phyloP scores from a whole-genome alignment of 2,888 invertebrate genomes.

The Synanthedon formicaeformis region DNA sequence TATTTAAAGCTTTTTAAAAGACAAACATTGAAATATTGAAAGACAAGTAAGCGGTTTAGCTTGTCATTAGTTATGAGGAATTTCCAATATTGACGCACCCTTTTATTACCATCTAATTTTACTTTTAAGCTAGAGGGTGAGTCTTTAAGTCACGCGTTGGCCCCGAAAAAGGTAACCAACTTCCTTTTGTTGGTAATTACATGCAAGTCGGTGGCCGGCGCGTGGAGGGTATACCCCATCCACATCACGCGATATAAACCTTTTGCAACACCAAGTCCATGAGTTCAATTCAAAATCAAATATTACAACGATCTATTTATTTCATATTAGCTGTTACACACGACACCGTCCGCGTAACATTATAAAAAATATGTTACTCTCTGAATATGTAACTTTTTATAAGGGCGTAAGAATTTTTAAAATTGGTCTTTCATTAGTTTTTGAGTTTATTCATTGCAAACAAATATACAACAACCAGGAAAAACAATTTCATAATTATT shows the following conservation, averaged over 20 bases:
- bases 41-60: slow-evolving; percentile 10
- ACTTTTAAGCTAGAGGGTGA: slow-evolving; percentile 34
- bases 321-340: neutral
- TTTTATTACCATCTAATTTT: slow-evolving; percentile 46
- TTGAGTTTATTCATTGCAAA: too few relatives aligned
- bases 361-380: too few relatives aligned
- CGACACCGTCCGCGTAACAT: too few relatives aligned
- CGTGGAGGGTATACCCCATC: slow-evolving; percentile 34
- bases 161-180: slow-evolving; percentile 49
- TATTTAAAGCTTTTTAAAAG: too few relatives aligned
- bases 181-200: slow-evolving; percentile 55
- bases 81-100: slow-evolving; percentile 34
- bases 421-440: too few relatives aligned
- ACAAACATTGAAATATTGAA: neutral
- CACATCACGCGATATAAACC: slow-evolving; percentile 46
- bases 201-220: slow-evolving; percentile 33
- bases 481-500: too few relatives aligned
- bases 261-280: slow-evolving; percentile 20
- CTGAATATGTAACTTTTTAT: too few relatives aligned
- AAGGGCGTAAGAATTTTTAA: too few relatives aligned
- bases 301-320: neutral
- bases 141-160: slow-evolving; percentile 41
- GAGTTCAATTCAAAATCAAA: slow-evolving; percentile 14
- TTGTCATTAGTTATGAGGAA: slow-evolving; percentile 22
- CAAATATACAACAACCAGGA: too few relatives aligned